A percentile compares a stretch with the other conserved stretches of the same genome.
Conservation (phyloP, 2,113 vertebrate genomes). For the Numida meleagris region DNA sequence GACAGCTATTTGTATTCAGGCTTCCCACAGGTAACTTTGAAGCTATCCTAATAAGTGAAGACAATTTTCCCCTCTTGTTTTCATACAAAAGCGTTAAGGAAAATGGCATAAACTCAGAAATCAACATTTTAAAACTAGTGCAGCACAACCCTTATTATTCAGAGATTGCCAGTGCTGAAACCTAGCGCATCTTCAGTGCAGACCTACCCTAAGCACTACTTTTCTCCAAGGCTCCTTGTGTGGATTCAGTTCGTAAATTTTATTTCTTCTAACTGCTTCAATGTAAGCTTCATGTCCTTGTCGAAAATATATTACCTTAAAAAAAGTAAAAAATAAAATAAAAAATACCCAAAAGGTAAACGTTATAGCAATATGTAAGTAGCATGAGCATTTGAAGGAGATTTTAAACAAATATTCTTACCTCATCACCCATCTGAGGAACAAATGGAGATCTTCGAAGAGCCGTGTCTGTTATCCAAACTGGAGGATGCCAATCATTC, state of each 20-base stretch:
- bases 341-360: background rate
- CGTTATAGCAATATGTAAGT: background rate
- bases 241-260: constrained; percentile 89
- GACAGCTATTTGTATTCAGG: background rate
- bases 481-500: constrained; percentile 89
- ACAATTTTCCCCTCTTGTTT: background rate
- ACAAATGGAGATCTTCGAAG: constrained; percentile 95
- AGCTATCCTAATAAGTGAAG: background rate
- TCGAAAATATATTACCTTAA: constrained; percentile 95
- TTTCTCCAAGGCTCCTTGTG: constrained; percentile 95
- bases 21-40: background rate
- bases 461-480: constrained; percentile 93
- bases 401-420: constrained; percentile 48
- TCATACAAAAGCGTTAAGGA: background rate
- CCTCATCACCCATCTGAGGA: constrained; percentile 98
- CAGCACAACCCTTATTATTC: background rate
- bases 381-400: background rate
- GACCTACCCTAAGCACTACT: constrained; percentile 88
- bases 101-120: background rate
- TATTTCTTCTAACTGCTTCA: constrained; percentile 89
- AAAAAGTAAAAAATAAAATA: background rate
- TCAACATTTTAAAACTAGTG: background rate
- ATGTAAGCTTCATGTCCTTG: constrained; percentile 97
- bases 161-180: background rate
- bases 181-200: background rate